phyloP scores from a whole-genome alignment of 92 coral and sea anemone genomes.

The Blastomussa wellsi region DNA sequence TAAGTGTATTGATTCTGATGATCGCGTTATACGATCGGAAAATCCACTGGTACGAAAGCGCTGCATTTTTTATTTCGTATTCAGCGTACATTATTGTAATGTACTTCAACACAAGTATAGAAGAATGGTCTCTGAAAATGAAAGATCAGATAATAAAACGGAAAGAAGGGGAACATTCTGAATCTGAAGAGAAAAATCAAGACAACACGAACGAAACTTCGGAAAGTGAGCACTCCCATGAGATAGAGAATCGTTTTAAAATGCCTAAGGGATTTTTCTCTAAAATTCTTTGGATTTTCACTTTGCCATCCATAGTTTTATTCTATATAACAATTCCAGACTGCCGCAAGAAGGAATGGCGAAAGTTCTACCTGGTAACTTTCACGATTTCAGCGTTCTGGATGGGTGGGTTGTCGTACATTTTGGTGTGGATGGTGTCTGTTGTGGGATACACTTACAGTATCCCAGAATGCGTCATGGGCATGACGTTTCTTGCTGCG shows the following conservation, averaged over 20 bases:
- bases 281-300: constrained; percentile 77
- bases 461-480: constrained; percentile 99
- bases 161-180: constrained; percentile 22
- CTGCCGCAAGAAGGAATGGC: constrained; percentile 85
- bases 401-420: constrained; percentile 96
- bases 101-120: constrained; percentile 74
- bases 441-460: constrained; percentile 89
- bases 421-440: constrained; percentile 98
- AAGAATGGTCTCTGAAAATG: constrained; percentile 48
- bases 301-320: constrained; percentile 76
- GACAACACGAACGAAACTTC: constrained; percentile 33
- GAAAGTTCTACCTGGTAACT: constrained; percentile 83
- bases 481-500: constrained; percentile 99
- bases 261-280: constrained; percentile 68
- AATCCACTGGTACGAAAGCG: constrained; percentile 96
- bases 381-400: constrained; percentile 85
- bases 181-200: constrained; percentile 44
- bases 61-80: constrained; percentile 72
- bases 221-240: constrained; percentile 47
- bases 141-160: constrained; percentile 33
- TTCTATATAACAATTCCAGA: constrained; percentile 92
- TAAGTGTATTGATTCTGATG: constrained; percentile 82
- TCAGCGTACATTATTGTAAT: constrained; percentile 80
- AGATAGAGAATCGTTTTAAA: constrained; percentile 51
- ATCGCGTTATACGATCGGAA: constrained; percentile 79